Evolutionary conservation across 23 tunicate species (phyloP), one percentile per base, ranked within the genome.

Genomic region (Phallusia fumigata): DNA sequence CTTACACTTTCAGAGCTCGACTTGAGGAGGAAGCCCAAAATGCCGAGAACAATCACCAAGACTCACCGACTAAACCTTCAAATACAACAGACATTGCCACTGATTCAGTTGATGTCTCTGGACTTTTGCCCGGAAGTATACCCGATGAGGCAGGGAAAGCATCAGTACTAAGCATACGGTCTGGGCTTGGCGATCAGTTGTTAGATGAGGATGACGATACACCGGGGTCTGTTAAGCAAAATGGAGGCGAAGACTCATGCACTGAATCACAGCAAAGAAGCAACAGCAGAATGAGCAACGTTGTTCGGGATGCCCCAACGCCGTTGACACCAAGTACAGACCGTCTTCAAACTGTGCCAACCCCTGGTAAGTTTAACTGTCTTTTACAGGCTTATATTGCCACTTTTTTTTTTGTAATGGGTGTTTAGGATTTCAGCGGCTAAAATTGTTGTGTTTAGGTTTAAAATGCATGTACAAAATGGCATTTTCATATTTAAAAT

Each of bases 141-240:
- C 15, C 69, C 1, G 69, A 58, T 58, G 69, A 58, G 3, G 13
- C 28, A 22, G 28, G 28, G 15, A 58, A 58, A 5, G 28, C 26
- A 19, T 74, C 80, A 36, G 69, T 81, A 32, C 80, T 47, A 0
- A 85, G 76, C 44, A 78, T 85, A 19, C 31, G 75, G 3, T 87
- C 91, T 26, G 91, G 91, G 65, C 78, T 87, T 18, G 91, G 91
- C 5, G 86, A 82, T 32, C 76, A 81, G 52, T 32, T 87, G 0
- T 26, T 87, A 34, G 90, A 86, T 30, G 88, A 85, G 0, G 80
- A 77, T 0, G 86, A 81, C 36, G 82, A 64, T 65, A 6, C 76
- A 35, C 91, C 91, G 0, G 91, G 86, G 0, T 35, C 80, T 10
- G 80, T 80, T 10, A 77, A 77, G 10, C 81, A 77, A 22, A 33